Base-by-base conservation (phyloP, 2,113 vertebrate species). In the Myrmophylax atrothorax region DNA sequence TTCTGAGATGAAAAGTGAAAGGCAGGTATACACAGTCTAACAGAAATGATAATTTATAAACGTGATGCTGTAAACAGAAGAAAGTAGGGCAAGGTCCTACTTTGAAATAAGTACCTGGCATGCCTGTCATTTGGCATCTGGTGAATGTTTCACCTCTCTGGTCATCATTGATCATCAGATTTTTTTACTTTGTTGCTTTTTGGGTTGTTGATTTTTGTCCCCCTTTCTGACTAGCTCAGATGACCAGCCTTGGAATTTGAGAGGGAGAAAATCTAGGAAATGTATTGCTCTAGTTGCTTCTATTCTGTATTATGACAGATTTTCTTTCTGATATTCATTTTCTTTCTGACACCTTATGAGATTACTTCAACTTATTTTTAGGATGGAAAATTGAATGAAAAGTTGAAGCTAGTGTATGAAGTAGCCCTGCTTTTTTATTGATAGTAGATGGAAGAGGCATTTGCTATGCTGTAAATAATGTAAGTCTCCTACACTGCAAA, bases 351-450 rank as follows among this genome's bases (percentile, higher is more conserved):
- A 90, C 47, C 24, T 82, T 90, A 85, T 85, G 84, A 95, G 87
- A 94, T 93, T 87, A 85, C 84, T 72, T 77, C 56, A 81, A 91
- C 74, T 95, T 97, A 87, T 94, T 96, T 94, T 94, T 94, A 89
- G 81, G 6, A 60, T 72, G 46, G n/a, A 33, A 87, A 94, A 94
- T 93, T 46, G 80, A 89, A 91, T 62, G 66, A 91, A 76, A 90
- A 72, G 78, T 87, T 93, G 81, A 79, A 74, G 40, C 35, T 63
- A 16, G 66, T 79, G 31, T 76, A 29, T 16, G 62, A 76, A 85
- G 70, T 60, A 85, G 78, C 49, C 23, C 87, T 73, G n/a, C 49
- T 83, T 87, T 93, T 82, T 87, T 42, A 76, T 77, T 76, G 92
- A 44, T 53, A 60, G 70, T 8, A 75, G 49, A 66, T 64, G 55